Conservation (phyloP, 2,797 vertebrate genomes). For the Micromesistius poutassou region DNA sequence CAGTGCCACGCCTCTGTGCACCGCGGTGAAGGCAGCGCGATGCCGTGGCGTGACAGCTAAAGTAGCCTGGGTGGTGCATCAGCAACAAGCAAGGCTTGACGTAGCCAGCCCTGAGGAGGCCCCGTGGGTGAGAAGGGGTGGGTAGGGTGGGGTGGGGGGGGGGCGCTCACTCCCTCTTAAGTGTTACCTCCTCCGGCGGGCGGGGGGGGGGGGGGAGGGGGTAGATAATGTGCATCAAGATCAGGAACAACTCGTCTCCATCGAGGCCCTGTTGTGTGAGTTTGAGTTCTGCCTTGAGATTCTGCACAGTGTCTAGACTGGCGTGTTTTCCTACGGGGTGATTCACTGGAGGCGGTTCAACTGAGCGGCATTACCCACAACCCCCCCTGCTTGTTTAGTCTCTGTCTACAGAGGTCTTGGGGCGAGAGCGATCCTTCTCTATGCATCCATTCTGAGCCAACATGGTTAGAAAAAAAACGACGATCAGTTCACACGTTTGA, state of each 20-base stretch:
- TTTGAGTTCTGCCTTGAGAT: slow-evolving; percentile 76
- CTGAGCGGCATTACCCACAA: slow-evolving; percentile 8
- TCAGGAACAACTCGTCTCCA: slow-evolving; percentile 80
- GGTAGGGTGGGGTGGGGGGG: no score
- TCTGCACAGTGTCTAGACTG: slow-evolving; percentile 60
- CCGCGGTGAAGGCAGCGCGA: slow-evolving; percentile 54
- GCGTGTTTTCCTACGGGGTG: slow-evolving; percentile 10
- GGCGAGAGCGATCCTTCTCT: background rate
- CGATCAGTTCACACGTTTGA: background rate
- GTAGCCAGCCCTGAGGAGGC: slow-evolving; percentile 45
- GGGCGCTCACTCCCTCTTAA: slow-evolving; percentile 78
- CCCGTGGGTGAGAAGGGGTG: background rate
- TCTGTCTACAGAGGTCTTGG: slow-evolving; percentile 6
- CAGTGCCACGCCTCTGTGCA: slow-evolving; percentile 68
- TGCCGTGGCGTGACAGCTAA: slow-evolving; percentile 74
- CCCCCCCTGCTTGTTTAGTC: background rate
- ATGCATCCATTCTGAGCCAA: background rate
- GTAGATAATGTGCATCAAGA: slow-evolving; percentile 80
- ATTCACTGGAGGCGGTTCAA: slow-evolving; percentile 13
- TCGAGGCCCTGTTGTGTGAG: slow-evolving; percentile 84
- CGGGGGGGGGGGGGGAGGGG: slow-evolving; percentile 15
- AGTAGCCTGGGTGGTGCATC: slow-evolving; percentile 72
- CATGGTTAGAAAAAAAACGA: background rate
- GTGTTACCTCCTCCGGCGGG: slow-evolving; percentile 81
- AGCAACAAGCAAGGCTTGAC: slow-evolving; percentile 70